phyloP scores from a whole-genome alignment of 2,797 vertebrate genomes.

The Numenius phaeopus region DNA sequence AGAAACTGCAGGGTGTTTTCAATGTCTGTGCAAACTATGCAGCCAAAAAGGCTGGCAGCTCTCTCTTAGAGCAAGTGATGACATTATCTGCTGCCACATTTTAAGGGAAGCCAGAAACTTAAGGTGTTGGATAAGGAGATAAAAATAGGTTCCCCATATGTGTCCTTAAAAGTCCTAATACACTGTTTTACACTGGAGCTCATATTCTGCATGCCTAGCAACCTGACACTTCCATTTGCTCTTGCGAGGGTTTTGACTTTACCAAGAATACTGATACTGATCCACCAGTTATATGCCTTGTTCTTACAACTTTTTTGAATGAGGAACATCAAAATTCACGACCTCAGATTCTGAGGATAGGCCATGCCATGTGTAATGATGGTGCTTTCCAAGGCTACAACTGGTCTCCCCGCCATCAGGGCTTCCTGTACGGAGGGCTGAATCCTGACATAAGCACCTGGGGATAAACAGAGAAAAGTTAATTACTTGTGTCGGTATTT shows the following conservation, averaged over 20 bases:
- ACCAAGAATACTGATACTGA: background rate
- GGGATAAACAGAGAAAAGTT: background rate
- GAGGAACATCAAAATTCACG: background rate
- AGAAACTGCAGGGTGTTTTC: background rate
- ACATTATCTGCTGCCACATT: background rate
- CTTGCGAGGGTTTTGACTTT: background rate
- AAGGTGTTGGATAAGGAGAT: background rate
- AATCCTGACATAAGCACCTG: conserved; percentile 84
- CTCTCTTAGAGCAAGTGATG: background rate
- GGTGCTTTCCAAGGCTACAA: conserved; percentile 92
- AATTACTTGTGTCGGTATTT: background rate
- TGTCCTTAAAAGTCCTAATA: background rate
- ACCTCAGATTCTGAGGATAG: conserved; percentile 92
- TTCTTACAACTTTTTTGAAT: background rate
- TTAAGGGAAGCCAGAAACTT: background rate
- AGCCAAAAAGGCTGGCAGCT: background rate
- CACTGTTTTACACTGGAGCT: background rate
- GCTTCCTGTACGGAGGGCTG: conserved; percentile 86
- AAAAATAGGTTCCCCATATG: background rate
- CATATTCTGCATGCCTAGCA: background rate
- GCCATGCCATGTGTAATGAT: conserved; percentile 95
- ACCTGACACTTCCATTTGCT: background rate
- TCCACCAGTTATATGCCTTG: background rate
- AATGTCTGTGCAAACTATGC: background rate
- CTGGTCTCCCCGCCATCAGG: conserved; percentile 81